phyloP scores from a whole-genome alignment of 2,797 vertebrate species.

The Botia almorhae region DNA sequence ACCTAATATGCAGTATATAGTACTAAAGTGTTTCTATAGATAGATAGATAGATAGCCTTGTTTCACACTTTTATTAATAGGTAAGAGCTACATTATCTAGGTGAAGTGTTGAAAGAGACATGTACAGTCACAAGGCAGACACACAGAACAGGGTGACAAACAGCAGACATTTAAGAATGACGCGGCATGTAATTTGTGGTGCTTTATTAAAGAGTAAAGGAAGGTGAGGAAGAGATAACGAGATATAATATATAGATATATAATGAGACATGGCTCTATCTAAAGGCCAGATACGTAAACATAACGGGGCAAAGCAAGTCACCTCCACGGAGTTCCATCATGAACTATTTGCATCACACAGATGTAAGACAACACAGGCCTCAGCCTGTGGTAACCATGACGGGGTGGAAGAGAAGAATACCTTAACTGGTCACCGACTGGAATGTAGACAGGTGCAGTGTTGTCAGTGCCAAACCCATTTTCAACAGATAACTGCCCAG shows the following conservation, averaged over 20 bases:
- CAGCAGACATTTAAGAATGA: constrained; percentile 53
- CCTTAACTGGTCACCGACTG: not conserved
- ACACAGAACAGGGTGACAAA: constrained; percentile 52
- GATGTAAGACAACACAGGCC: constrained; percentile 13
- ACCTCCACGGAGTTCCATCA: constrained; percentile 47
- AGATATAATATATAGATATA: constrained; percentile 22
- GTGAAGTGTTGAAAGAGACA: not conserved
- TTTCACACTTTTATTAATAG: not conserved
- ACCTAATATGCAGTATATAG: too few relatives aligned
- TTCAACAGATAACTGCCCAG: not conserved
- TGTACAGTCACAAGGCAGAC: constrained; percentile 11
- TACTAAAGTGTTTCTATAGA: too few relatives aligned
- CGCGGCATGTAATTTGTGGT: constrained; percentile 43
- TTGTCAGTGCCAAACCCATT: not conserved
- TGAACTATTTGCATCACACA: constrained; percentile 43
- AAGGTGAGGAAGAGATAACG: constrained; percentile 33
- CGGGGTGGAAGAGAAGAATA: constrained; percentile 30
- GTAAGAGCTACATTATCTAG: constrained; percentile 15
- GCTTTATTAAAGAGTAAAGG: constrained; percentile 52
- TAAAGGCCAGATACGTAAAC: constrained; percentile 33
- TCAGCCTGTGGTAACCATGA: constrained; percentile 2
- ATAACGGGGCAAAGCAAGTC: constrained; percentile 41
- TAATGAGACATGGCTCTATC: constrained; percentile 47
- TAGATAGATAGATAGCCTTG: not conserved
- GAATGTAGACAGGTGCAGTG: not conserved